Percentiles rank a stretch among this genome's conserved stretches.
Conservation (phyloP, 2,888 invertebrate genomes). For the Thelaira solivaga region DNA sequence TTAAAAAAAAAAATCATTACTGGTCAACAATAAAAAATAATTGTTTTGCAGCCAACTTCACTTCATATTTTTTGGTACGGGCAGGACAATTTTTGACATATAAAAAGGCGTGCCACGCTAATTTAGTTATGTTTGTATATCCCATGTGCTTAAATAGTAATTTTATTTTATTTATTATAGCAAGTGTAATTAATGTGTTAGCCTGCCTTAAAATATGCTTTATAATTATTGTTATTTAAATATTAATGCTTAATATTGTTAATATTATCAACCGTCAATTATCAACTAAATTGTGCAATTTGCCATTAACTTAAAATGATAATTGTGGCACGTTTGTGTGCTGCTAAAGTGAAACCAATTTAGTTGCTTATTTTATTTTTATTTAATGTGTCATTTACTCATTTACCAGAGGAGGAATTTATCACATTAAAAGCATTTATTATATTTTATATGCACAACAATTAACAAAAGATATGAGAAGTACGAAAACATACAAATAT, state of each 20-base stretch:
- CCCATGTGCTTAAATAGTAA: too few relatives aligned
- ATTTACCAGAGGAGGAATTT: slow-evolving; percentile 48
- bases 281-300: slow-evolving; percentile 47
- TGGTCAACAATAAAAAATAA: too few relatives aligned
- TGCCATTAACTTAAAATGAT: slow-evolving; percentile 42
- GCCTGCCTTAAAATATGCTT: slow-evolving; percentile 27
- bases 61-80: too few relatives aligned
- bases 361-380: background rate
- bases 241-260: slow-evolving; percentile 44
- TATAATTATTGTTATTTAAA: slow-evolving; percentile 13
- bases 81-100: too few relatives aligned
- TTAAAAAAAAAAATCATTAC: too few relatives aligned
- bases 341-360: slow-evolving; percentile 22
- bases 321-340: slow-evolving; percentile 34
- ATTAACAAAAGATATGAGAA: background rate
- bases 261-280: slow-evolving; percentile 33
- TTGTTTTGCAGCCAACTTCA: too few relatives aligned
- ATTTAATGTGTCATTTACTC: slow-evolving; percentile 24
- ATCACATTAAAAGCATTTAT: slow-evolving; percentile 27
- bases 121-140: too few relatives aligned
- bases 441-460: slow-evolving; percentile 2
- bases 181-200: background rate
- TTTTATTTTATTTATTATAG: too few relatives aligned
- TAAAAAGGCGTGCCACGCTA: too few relatives aligned
- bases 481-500: background rate